Evolutionary conservation across 2,888 invertebrate genomes (phyloP).

Genomic region (Ptycholaimellus sp.): DNA sequence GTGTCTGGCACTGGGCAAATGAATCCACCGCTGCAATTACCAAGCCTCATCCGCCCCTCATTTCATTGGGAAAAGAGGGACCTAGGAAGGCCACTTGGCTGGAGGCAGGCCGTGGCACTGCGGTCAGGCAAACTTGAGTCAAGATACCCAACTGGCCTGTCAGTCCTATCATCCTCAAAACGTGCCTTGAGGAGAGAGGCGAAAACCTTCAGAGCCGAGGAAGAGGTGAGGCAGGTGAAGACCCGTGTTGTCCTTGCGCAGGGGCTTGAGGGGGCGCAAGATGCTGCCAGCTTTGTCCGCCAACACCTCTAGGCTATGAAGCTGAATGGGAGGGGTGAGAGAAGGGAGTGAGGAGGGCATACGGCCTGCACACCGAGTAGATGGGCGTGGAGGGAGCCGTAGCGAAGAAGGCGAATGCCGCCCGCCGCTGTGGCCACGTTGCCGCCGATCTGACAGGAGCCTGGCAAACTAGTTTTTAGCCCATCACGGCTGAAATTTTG

Average conservation of each 20-base stretch:
- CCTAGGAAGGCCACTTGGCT: slow-evolving; percentile 68
- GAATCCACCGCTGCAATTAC: slow-evolving; percentile 15
- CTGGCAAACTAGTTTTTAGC: slow-evolving; percentile 3
- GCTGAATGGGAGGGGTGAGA: background rate
- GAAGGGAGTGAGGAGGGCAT: slow-evolving; percentile 1
- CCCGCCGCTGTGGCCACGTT: slow-evolving; percentile 91
- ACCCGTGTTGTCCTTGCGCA: slow-evolving; percentile 92
- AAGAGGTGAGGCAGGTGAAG: slow-evolving; percentile 87
- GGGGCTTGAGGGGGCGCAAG: slow-evolving; percentile 53
- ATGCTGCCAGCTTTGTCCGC: slow-evolving; percentile 49
- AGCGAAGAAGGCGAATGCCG: slow-evolving; percentile 68
- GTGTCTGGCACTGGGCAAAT: slow-evolving; percentile 51
- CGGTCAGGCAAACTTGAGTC: slow-evolving; percentile 68
- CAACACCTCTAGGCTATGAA: slow-evolving; percentile 40
- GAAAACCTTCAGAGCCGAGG: slow-evolving; percentile 91
- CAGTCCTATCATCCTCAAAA: too few species aligned
- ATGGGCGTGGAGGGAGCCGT: slow-evolving; percentile 45
- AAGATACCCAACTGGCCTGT: slow-evolving; percentile 78
- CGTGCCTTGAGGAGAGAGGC: too few species aligned
- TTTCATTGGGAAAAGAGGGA: too few species aligned
- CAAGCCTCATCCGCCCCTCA: background rate
- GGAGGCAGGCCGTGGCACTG: slow-evolving; percentile 56
- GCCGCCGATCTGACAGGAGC: slow-evolving; percentile 56
- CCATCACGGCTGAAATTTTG: too few species aligned
- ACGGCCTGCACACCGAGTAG: slow-evolving; percentile 17